Base-by-base conservation (phyloP, 2,888 invertebrate genomes). In the Doris montereyensis region DNA sequence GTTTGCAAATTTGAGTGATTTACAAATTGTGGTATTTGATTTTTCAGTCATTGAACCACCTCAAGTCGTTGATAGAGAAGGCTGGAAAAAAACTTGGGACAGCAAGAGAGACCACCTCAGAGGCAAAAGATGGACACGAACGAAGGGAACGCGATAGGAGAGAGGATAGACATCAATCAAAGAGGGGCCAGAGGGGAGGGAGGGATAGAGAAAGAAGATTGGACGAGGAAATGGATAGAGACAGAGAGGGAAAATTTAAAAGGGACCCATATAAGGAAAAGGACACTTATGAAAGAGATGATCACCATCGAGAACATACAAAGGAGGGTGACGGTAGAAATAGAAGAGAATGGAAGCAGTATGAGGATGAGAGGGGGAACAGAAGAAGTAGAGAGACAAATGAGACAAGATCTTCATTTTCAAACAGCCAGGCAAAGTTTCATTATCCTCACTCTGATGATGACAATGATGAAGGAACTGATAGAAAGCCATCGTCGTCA, bases 11-110 rank as follows among this genome's bases (percentile, higher is more conserved):
- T n/a, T n/a, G n/a, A n/a, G n/a, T n/a, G n/a, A n/a, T n/a, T n/a
- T n/a, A n/a, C n/a, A n/a, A n/a, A n/a, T n/a, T n/a, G n/a, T n/a
- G n/a, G n/a, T n/a, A n/a, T n/a, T n/a, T n/a, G n/a, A n/a, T n/a
- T n/a, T n/a, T 91, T 58, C 86, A 93, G 93, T 93, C 93, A 17
- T 85, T 94, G 80, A 91, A 92, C 77, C 92, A 91, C 72, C 91
- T 94, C 74, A 86, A 92, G 82, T 85, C 88, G 0, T 91, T 93
- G 92, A 90, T 94, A 65, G 88, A 86, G 30, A 92, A 93, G 83
- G 93, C 93, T n/a, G 93, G 93, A 86, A 84, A 85, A 35, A 79
- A 81, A n/a, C 28, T 73, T 71, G 58, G n/a, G 58, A 68, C 35
- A 80, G 73, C 21, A 67, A 32, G 28, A 71, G 68, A 52, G 57